Base-by-base conservation (phyloP, 2,113 vertebrate genomes). In the Poecile atricapillus region DNA sequence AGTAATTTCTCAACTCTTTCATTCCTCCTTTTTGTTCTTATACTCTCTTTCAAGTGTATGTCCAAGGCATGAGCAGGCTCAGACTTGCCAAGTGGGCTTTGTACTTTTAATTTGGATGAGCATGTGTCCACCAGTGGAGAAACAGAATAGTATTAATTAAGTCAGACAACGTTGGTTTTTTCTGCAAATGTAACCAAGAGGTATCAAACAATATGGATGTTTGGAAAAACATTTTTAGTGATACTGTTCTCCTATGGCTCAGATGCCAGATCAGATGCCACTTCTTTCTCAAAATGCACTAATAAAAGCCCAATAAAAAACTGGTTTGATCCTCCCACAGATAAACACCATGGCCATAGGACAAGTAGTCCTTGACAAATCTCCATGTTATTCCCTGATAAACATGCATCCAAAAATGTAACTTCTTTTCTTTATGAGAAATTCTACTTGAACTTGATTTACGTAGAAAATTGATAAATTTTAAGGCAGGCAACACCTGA, bases 291-390 rank as follows among this genome's bases (percentile, higher is more conserved):
- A 59, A 84, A 65, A 13, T 22, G 4, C 10, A 63, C 2, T 15
- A 21, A 75, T 17, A 43, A 11, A 92, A 62, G 5, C 31, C n/a
- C 13, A 19, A 25, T 22, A n/a, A 7, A 28, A 74, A n/a, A 14
- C n/a, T n/a, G 52, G 16, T 2, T 69, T 9, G 4, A n/a, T 69
- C 5, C 8, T 62, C 10, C 50, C 18, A 44, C 5, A 78, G 39
- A 59, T 1, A 75, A 13, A 59, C 1, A 2, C 4, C 8, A 16
- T 27, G 15, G 6, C 15, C 3, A 5, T 35, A 49, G 18, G 3
- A 58, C 31, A 46, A 58, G 30, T 8, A 58, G 7, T 12, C 6
- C 53, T 9, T 64, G 41, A 31, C 6, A 74, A 49, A 33, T 58
- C 81, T 69, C 25, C 17, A 13, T 33, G 17, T 17, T 11, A 58